These are phyloP conservation scores for Cylloceria caligata DNA, from an alignment of 2,888 invertebrate species.

Conservation along the genomic window DNA sequence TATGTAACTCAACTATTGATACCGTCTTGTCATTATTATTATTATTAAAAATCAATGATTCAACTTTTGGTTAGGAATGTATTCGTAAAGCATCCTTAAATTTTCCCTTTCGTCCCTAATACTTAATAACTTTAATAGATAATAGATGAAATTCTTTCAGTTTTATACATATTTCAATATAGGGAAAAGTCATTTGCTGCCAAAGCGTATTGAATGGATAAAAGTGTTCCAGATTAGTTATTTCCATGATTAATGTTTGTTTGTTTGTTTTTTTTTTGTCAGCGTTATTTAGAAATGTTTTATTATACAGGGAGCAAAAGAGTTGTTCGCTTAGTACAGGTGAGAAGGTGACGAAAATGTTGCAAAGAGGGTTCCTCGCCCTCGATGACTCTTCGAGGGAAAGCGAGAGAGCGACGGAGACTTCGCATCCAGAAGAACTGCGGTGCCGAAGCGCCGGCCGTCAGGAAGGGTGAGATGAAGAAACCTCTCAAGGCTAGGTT, in stretches of 20 bases:
- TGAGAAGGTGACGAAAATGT: constrained; percentile 56
- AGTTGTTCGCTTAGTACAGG: constrained; percentile 39
- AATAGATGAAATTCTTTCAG: not conserved
- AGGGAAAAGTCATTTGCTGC: not conserved
- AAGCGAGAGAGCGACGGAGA: constrained; percentile 22
- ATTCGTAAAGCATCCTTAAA: not conserved
- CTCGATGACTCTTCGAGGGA: constrained; percentile 33
- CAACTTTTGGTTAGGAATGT: too few species aligned
- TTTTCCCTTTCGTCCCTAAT: not conserved
- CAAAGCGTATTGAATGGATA: not conserved
- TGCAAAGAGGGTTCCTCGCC: constrained; percentile 44
- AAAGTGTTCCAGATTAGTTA: not conserved
- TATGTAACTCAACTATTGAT: too few species aligned
- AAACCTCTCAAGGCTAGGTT: constrained; percentile 80
- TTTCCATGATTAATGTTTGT: not conserved
- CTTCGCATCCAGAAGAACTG: not conserved
- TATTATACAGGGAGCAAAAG: constrained; percentile 7
- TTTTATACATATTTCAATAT: not conserved
- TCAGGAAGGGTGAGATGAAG: constrained; percentile 65
- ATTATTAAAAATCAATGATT: too few species aligned
- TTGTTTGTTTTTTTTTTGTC: not conserved
- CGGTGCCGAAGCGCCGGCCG: constrained; percentile 13
- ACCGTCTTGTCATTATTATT: too few species aligned
- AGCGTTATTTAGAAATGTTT: not conserved
- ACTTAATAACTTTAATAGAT: not conserved